phyloP scores from a whole-genome alignment of 2,113 vertebrate species.

The Lepus europaeus region DNA sequence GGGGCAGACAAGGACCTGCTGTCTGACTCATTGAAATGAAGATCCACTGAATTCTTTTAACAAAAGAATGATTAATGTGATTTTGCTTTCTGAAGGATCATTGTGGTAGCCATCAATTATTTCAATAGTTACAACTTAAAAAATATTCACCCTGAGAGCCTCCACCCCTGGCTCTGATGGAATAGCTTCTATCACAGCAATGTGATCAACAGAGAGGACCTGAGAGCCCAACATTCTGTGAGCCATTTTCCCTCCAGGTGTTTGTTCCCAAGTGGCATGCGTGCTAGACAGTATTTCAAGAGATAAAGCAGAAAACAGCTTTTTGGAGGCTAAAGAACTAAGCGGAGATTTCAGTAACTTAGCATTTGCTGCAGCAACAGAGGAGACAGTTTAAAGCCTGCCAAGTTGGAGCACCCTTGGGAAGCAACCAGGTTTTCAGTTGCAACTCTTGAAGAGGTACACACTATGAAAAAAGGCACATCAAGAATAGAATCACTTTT shows the following conservation, averaged over 20 bases:
- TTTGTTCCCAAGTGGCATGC: neutral
- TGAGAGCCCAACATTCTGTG: neutral
- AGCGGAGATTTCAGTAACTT: neutral
- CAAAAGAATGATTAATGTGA: neutral
- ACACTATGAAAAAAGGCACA: neutral
- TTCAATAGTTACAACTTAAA: neutral
- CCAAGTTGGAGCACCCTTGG: neutral
- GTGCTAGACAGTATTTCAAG: neutral
- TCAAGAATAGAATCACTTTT: neutral
- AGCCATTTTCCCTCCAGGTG: neutral
- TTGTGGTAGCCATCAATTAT: neutral
- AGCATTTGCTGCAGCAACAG: neutral
- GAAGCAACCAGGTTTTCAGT: neutral
- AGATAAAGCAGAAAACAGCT: constrained; percentile 6
- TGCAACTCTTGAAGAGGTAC: neutral
- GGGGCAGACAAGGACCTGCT: neutral
- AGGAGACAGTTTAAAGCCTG: neutral
- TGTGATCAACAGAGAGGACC: neutral
- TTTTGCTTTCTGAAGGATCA: neutral
- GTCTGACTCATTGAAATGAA: neutral
- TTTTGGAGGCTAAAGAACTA: neutral
- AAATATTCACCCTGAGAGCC: neutral
- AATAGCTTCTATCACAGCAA: neutral
- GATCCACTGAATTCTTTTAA: neutral
- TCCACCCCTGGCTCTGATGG: neutral